phyloP scores from a whole-genome alignment of 2,113 vertebrate genomes.

The Percopsis transmontana region DNA sequence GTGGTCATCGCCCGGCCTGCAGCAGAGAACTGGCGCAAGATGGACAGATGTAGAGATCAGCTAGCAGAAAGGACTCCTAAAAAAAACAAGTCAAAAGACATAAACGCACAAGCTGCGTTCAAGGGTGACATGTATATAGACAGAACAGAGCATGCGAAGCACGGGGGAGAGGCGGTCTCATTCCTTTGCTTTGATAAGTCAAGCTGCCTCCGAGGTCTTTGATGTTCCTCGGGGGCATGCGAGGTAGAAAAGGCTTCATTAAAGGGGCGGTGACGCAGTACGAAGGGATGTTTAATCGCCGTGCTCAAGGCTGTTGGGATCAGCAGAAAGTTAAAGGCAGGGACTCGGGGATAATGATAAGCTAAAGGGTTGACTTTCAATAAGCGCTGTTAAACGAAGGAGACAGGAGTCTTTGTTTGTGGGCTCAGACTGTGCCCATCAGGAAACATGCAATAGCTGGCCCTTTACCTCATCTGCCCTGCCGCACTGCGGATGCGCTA shows the following conservation, averaged over 20 bases:
- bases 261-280: conserved; percentile 52
- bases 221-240: conserved; percentile 65
- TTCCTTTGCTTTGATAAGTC: conserved; percentile 51
- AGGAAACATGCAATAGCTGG: conserved; percentile 37
- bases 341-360: conserved; percentile 52
- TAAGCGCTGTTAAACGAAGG: conserved; percentile 41
- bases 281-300: conserved; percentile 56
- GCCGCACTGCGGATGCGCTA: conserved; percentile 1
- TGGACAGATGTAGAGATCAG: background rate
- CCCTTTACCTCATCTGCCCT: conserved; percentile 24
- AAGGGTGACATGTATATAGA: background rate
- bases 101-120: conserved; percentile 1
- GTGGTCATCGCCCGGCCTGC: background rate
- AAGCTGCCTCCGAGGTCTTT: conserved; percentile 51
- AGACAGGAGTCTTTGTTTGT: conserved; percentile 52
- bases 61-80: background rate
- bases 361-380: conserved; percentile 50
- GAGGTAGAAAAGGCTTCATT: conserved; percentile 62
- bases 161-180: background rate
- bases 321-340: conserved; percentile 57
- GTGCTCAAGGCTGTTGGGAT: conserved; percentile 35
- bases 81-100: conserved; percentile 1
- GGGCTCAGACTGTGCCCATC: conserved; percentile 13
- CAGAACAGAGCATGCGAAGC: background rate
- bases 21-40: background rate